These are phyloP conservation scores for Himalopsyche kuldschensis DNA, from an alignment of 2,888 invertebrate genomes.

Conservation along the genomic window DNA sequence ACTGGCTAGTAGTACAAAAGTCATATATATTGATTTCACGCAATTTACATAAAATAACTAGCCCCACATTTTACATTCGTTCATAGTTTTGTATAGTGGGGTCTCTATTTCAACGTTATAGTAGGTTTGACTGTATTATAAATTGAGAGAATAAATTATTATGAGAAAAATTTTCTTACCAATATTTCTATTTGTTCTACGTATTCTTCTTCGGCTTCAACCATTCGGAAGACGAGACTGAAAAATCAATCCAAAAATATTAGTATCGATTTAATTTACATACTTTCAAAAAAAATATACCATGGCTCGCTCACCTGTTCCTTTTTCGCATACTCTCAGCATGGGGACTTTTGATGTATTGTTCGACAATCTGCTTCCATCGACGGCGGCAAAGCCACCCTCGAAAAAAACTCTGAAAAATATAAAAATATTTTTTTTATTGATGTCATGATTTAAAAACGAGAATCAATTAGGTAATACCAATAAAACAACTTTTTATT, in stretches of 20 bases:
- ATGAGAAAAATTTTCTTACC: constrained; percentile 42
- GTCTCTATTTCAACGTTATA: too few species aligned
- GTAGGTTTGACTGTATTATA: too few species aligned
- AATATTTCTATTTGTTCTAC: constrained; percentile 84
- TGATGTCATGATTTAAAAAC: too few species aligned
- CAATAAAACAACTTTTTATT: too few species aligned
- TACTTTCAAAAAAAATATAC: neutral
- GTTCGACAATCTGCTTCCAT: constrained; percentile 94
- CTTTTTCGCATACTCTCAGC: constrained; percentile 92
- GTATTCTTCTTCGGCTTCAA: constrained; percentile 91
- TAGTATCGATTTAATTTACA: neutral
- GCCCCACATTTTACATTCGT: too few species aligned
- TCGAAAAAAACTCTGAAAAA: constrained; percentile 81
- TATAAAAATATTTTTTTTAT: neutral
- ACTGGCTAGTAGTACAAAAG: too few species aligned
- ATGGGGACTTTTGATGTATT: constrained; percentile 92
- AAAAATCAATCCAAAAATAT: neutral
- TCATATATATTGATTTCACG: too few species aligned
- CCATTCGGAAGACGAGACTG: constrained; percentile 87
- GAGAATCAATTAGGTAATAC: too few species aligned
- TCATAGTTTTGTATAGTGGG: too few species aligned
- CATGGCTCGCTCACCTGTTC: constrained; percentile 66
- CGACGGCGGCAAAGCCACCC: constrained; percentile 89
- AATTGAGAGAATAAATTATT: neutral
- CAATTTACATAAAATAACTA: too few species aligned